Conservation (phyloP, 2,797 vertebrate genomes). For the Chiloscyllium punctatum region DNA sequence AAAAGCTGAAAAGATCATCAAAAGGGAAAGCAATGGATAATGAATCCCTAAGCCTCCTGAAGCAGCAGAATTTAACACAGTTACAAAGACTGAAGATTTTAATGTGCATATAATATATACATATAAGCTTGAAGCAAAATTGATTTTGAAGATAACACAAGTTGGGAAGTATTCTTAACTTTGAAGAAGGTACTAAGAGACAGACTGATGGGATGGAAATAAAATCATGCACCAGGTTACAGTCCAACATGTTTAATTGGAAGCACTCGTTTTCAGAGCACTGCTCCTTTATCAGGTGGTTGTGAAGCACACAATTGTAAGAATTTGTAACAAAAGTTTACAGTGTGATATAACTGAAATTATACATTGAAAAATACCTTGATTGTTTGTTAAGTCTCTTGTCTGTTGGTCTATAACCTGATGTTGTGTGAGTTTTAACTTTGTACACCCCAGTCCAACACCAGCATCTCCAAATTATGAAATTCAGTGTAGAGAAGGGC, state of each 20-base stretch:
- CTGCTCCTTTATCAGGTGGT: too few species aligned
- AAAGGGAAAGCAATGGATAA: background rate
- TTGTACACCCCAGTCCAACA: too few species aligned
- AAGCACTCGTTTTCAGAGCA: too few species aligned
- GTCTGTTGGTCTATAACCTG: too few species aligned
- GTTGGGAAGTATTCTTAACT: background rate
- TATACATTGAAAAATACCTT: too few species aligned
- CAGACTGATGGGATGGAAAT: background rate
- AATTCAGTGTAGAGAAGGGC: background rate
- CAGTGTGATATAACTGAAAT: too few species aligned
- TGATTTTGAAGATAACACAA: background rate
- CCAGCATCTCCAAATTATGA: background rate
- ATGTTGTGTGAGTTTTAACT: too few species aligned
- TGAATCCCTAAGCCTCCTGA: background rate
- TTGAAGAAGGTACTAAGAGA: background rate
- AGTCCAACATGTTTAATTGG: too few species aligned
- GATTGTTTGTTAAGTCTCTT: too few species aligned
- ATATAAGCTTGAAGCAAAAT: background rate
- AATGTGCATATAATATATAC: background rate
- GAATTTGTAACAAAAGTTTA: too few species aligned
- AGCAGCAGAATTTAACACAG: background rate
- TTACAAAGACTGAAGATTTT: background rate
- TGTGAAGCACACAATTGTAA: too few species aligned
- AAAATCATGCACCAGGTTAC: too few species aligned
- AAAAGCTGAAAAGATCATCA: background rate